Base-by-base conservation (phyloP, 1,140 invertebrate species). In the Cepaea nemoralis region DNA sequence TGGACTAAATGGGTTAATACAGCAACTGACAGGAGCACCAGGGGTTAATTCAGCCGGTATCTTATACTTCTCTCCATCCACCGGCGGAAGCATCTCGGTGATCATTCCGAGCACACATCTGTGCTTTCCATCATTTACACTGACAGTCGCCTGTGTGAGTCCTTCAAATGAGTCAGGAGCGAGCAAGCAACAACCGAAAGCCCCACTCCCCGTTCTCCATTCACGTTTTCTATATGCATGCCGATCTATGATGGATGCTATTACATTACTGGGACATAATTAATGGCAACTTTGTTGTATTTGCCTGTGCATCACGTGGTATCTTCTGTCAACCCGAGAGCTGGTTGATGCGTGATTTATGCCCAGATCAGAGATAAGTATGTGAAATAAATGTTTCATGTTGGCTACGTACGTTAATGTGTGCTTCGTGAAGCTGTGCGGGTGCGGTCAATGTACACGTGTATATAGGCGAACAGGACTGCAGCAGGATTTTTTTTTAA, bases 61-160 rank as follows among this genome's bases (percentile, higher is more conserved):
- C 6, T 45, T 16, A 10, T 6, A 5, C 50, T 55, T 14, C 50
- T 55, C n/a, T 27, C 33, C 10, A 27, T 63, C n/a, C n/a, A 5
- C 59, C 1, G 27, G 33, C 27, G 27, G n/a, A 63, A 63, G 59
- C 27, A 27, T 31, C 16, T 16, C 59, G 33, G 59, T 3, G 5
- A 14, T 63, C n/a, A 63, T 63, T 63, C 59, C 33, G 33, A 63
- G 59, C 59, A 63, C 59, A 63, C 59, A 63, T 63, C 59, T 31
- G 59, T 31, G 59, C 5, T 10, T 16, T 63, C 27, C 59, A 63
- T 63, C 59, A 63, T 63, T 63, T 63, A 63, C 1, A 6, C 6
- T 63, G 59, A 63, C 59, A 63, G 59, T 6, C 2, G 59, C 19
- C 16, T 63, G 59, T 27, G 19, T 63, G 59, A 63, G 59, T 63